Conservation (phyloP, 2,888 invertebrate genomes). For the Pristionchus arcanus region DNA sequence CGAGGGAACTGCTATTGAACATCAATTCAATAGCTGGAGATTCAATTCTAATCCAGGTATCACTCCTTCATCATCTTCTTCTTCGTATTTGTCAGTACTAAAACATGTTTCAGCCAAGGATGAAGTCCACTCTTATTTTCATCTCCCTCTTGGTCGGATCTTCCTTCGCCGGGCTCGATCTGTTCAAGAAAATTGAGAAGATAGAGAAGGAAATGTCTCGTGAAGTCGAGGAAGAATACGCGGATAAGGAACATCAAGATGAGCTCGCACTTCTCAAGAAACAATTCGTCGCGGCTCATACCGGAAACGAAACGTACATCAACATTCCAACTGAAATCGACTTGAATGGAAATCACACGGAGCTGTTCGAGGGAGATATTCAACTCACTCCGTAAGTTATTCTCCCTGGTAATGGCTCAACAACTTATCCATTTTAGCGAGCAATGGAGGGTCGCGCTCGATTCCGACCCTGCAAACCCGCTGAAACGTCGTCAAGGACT, state of each 20-base stretch:
- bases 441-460: conserved; percentile 24
- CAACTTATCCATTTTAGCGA: neutral
- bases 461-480: neutral
- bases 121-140: neutral
- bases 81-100: neutral
- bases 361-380: conserved; percentile 36
- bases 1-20: neutral
- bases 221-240: conserved; percentile 48
- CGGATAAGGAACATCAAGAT: neutral
- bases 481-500: conserved; percentile 22
- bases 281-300: neutral
- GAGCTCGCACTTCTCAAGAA: conserved; percentile 1
- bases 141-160: neutral
- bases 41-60: conserved; percentile 6
- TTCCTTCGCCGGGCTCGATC: neutral
- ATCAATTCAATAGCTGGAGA: conserved; percentile 20
- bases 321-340: conserved; percentile 11
- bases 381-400: neutral
- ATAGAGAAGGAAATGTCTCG: conserved; percentile 30
- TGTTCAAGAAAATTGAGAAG: neutral
- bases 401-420: neutral
- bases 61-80: neutral
- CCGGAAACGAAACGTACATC: neutral
- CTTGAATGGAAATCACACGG: neutral
- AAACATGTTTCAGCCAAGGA: neutral